Conservation (phyloP, 2,113 vertebrate species). For the Corythaeola cristata region DNA sequence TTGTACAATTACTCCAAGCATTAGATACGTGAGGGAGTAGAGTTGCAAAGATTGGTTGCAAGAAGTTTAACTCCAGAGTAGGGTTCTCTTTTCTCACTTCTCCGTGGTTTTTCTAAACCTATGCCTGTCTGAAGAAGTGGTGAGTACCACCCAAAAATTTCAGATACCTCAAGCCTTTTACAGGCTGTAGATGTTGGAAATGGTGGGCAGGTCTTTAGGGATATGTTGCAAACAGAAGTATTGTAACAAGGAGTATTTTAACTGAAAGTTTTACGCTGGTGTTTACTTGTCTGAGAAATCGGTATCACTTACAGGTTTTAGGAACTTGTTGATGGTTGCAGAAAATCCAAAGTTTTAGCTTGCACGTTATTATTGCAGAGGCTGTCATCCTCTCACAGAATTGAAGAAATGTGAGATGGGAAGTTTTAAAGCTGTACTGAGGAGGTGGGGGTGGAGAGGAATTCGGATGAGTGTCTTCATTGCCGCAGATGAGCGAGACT, state of each 20-base stretch:
- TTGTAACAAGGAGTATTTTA: background rate
- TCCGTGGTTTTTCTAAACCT: background rate
- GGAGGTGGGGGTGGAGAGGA: background rate
- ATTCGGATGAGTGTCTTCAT: background rate
- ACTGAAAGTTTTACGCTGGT: background rate
- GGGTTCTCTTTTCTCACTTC: background rate
- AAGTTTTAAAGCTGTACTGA: background rate
- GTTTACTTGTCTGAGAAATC: background rate
- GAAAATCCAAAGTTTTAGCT: background rate
- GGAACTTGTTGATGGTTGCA: background rate
- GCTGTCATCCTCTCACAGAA: background rate
- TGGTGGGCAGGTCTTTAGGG: background rate
- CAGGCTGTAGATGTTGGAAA: background rate
- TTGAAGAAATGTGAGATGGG: background rate
- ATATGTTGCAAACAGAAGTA: background rate
- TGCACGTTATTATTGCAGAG: background rate
- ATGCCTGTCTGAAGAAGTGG: background rate
- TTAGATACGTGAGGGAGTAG: fast-evolving
- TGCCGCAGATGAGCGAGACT: background rate
- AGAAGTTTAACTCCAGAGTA: background rate
- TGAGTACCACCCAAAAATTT: background rate
- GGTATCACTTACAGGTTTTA: background rate
- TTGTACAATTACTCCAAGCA: background rate
- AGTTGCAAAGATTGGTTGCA: background rate
- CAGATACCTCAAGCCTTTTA: background rate